These are phyloP conservation scores for Sceliomorpha sp. DNA, from an alignment of 2,888 invertebrate species.

Conservation along the genomic window DNA sequence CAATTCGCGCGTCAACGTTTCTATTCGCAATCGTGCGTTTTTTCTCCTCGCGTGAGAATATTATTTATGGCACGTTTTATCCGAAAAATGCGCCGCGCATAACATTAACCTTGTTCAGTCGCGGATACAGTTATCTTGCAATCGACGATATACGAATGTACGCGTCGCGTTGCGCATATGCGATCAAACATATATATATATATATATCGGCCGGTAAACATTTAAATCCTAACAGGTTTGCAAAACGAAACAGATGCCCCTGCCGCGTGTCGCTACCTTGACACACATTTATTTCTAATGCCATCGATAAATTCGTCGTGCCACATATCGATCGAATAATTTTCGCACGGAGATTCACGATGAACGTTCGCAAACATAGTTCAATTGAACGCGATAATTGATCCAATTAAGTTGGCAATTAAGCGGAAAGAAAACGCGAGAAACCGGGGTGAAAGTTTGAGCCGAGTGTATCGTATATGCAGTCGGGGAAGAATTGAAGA, in stretches of 20 bases:
- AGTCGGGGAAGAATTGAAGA: slow-evolving; percentile 16
- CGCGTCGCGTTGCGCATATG: slow-evolving; percentile 2
- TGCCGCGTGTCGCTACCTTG: slow-evolving; percentile 15
- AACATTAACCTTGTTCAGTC: slow-evolving; percentile 45
- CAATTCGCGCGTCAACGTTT: too few relatives aligned
- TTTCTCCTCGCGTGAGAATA: too few relatives aligned
- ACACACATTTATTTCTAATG: slow-evolving; percentile 29
- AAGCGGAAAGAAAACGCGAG: too few relatives aligned
- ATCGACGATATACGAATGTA: slow-evolving; percentile 14
- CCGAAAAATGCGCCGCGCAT: slow-evolving; percentile 7
- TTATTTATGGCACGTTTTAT: too few relatives aligned
- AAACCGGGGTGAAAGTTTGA: slow-evolving; percentile 13
- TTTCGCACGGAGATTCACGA: too few relatives aligned
- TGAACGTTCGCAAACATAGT: background rate
- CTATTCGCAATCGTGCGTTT: too few relatives aligned
- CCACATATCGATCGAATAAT: too few relatives aligned
- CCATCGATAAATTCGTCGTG: slow-evolving; percentile 1
- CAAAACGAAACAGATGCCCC: slow-evolving; percentile 26
- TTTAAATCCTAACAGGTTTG: slow-evolving; percentile 33
- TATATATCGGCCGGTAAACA: slow-evolving; percentile 26
- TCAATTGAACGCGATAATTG: too few relatives aligned
- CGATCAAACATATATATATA: too few relatives aligned
- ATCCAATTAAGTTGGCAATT: too few relatives aligned
- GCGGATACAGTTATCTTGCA: slow-evolving; percentile 30
- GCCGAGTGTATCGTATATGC: slow-evolving; percentile 5